phyloP scores from a whole-genome alignment of 1,140 invertebrate species.

The Hestina assimilis region DNA sequence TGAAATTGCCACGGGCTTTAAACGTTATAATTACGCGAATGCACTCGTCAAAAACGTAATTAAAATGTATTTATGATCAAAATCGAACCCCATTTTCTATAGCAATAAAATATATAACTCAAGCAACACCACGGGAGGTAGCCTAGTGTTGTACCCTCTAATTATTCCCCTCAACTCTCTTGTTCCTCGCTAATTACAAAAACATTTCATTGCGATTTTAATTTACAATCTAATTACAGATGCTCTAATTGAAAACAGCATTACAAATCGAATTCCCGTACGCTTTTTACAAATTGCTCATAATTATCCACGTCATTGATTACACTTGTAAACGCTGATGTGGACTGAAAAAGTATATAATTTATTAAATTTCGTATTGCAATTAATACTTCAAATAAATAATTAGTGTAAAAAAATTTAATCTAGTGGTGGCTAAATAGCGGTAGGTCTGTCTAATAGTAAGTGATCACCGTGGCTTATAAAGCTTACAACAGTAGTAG shows the following conservation, averaged over 20 bases:
- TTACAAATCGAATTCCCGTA: not conserved
- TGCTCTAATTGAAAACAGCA: not conserved
- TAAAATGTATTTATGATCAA: too few relatives aligned
- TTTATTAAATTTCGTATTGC: not conserved
- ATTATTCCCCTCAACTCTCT: not conserved
- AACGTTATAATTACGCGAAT: too few relatives aligned
- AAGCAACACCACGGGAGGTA: not conserved
- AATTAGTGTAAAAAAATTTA: too few relatives aligned
- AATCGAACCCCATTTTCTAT: not conserved
- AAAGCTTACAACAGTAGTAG: too few relatives aligned
- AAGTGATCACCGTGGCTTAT: too few relatives aligned
- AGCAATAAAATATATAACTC: not conserved
- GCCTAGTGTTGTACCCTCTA: not conserved
- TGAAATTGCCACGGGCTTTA: too few relatives aligned
- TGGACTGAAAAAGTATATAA: not conserved
- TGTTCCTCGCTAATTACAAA: not conserved
- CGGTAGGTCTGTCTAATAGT: too few relatives aligned
- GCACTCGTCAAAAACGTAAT: too few relatives aligned
- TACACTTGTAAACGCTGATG: not conserved
- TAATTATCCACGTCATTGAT: not conserved
- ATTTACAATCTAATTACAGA: conserved; percentile 1
- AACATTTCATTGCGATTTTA: not conserved
- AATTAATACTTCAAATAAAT: too few relatives aligned
- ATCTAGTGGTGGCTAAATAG: too few relatives aligned
- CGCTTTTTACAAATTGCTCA: not conserved